Conservation (phyloP, 2,888 invertebrate species). For the Carabus problematicus region DNA sequence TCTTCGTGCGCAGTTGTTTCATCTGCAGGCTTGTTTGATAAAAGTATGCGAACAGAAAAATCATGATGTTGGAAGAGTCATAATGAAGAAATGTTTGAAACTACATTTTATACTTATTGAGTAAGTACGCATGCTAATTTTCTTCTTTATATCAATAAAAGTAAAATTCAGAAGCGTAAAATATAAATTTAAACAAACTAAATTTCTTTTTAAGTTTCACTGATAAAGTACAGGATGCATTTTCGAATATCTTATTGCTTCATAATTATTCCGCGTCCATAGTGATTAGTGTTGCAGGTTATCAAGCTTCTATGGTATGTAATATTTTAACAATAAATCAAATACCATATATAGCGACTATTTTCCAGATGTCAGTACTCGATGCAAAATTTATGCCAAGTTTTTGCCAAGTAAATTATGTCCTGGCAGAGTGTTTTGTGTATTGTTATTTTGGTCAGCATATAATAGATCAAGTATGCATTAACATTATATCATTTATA, state of each 20-base stretch:
- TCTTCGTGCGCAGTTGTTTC: conserved; percentile 29
- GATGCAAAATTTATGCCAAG: conserved; percentile 30
- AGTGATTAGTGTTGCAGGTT: conserved; percentile 28
- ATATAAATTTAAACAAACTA: background rate
- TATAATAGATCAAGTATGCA: conserved; percentile 30
- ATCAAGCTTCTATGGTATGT: conserved; percentile 35
- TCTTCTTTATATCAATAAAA: too few species aligned
- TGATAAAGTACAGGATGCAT: conserved; percentile 27
- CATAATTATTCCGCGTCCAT: conserved; percentile 33
- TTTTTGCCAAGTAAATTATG: conserved; percentile 30
- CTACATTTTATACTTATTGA: conserved; percentile 18
- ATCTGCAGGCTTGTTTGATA: conserved; percentile 26
- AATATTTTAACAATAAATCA: background rate
- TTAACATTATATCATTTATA: background rate
- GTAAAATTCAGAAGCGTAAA: too few species aligned
- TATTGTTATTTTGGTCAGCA: conserved; percentile 38
- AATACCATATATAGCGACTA: background rate
- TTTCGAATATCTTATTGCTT: conserved; percentile 21
- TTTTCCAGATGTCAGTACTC: conserved; percentile 25
- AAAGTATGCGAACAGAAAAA: conserved; percentile 20
- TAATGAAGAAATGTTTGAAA: conserved; percentile 10
- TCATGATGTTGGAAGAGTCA: background rate
- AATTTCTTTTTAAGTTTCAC: conserved; percentile 19
- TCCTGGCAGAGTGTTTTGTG: conserved; percentile 33
- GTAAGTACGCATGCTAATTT: conserved; percentile 33